These are phyloP conservation scores for Augochlora pura DNA, from an alignment of 1,140 invertebrate genomes.

Conservation along the genomic window DNA sequence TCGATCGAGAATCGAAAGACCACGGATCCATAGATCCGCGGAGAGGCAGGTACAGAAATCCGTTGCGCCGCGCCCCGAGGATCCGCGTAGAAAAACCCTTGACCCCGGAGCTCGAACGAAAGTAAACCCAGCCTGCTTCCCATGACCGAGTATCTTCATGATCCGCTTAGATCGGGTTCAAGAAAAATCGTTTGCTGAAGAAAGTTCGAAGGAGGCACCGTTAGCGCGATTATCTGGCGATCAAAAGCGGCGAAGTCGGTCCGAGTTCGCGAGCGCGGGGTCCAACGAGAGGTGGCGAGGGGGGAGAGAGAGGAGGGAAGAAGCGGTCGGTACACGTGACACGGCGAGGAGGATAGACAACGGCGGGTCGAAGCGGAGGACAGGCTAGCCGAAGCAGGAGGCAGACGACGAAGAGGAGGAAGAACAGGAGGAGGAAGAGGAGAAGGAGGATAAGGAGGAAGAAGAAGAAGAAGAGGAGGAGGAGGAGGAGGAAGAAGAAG, in stretches of 20 bases:
- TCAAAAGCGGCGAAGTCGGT: constrained; percentile 48
- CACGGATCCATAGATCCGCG: too few species aligned
- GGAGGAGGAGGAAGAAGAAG: constrained; percentile 52
- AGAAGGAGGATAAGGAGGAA: constrained; percentile 43
- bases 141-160: not conserved
- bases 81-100: not conserved
- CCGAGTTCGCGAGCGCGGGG: not conserved
- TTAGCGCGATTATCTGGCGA: constrained; percentile 51
- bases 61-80: too few species aligned
- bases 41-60: too few species aligned
- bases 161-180: not conserved
- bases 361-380: not conserved
- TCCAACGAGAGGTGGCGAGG: not conserved
- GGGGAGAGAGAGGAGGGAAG: not conserved
- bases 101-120: not conserved
- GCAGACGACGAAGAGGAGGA: constrained; percentile 55
- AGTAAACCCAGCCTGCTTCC: not conserved
- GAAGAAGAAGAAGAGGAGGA: constrained; percentile 29
- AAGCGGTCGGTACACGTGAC: constrained; percentile 1
- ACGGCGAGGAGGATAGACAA: constrained; percentile 11
- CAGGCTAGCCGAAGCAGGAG: constrained; percentile 18
- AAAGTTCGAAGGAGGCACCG: constrained; percentile 33
- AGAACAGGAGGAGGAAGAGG: constrained; percentile 3
- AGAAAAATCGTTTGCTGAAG: not conserved
- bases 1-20: too few species aligned